Percentiles rank a stretch among this genome's conserved stretches.
These are phyloP conservation scores for Melikaiella ostensackeni DNA, from an alignment of 2,888 invertebrate species.

Conservation along the genomic window DNA sequence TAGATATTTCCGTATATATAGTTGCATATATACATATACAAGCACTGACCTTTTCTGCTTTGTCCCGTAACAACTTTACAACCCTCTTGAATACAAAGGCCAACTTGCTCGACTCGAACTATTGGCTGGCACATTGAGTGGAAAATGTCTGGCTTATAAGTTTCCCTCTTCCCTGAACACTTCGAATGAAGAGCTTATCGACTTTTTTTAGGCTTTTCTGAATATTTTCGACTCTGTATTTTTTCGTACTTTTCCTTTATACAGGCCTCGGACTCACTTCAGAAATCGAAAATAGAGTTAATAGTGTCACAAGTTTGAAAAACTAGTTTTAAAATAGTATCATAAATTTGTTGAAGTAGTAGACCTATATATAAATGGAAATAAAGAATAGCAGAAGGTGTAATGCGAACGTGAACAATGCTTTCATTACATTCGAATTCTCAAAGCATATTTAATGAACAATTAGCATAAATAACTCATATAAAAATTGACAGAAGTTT, in stretches of 20 bases:
- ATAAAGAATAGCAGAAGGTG: too few relatives aligned
- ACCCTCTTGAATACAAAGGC: conserved; percentile 23
- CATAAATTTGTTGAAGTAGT: too few relatives aligned
- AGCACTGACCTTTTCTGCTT: conserved; percentile 3
- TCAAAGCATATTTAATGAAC: too few relatives aligned
- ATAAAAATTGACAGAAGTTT: too few relatives aligned
- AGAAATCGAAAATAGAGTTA: too few relatives aligned
- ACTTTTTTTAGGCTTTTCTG: background rate
- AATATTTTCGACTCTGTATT: background rate
- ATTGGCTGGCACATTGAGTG: conserved; percentile 66
- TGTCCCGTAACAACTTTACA: background rate
- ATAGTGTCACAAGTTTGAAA: too few relatives aligned
- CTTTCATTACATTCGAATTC: too few relatives aligned
- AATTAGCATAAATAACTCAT: too few relatives aligned
- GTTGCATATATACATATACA: background rate
- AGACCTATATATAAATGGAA: too few relatives aligned
- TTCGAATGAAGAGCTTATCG: conserved; percentile 14
- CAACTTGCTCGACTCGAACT: conserved; percentile 52
- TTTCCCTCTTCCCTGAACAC: conserved; percentile 40
- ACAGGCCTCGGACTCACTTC: too few relatives aligned
- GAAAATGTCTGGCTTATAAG: conserved; percentile 65
- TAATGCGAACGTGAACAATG: too few relatives aligned
- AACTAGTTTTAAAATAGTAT: too few relatives aligned
- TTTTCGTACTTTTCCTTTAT: background rate
- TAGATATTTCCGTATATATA: background rate